Percentiles rank a stretch among this genome's conserved stretches.
Conservation (phyloP, 37 sponge, comb jelly and placozoan genomes). For the Lycopodina hypogea region DNA sequence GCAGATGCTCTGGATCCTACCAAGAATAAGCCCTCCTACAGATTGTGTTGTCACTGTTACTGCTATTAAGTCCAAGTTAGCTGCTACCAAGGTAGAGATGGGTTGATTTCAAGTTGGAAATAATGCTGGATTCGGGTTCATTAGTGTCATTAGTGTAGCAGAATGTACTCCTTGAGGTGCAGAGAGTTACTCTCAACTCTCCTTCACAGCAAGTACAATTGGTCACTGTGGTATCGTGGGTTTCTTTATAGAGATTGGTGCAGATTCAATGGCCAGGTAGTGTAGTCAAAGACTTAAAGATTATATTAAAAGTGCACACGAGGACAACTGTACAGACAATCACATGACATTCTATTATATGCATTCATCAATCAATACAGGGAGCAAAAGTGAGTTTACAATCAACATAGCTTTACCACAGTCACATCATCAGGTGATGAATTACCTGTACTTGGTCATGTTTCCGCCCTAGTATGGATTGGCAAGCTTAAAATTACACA, state of each 20-base stretch:
- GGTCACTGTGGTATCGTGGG: no score
- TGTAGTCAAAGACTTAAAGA: no score
- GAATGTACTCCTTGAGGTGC: background rate
- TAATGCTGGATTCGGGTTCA: slow-evolving; percentile 52
- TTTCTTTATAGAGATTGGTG: no score
- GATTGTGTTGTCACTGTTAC: slow-evolving; percentile 1
- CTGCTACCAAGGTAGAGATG: slow-evolving; percentile 1
- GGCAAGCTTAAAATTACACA: slow-evolving; percentile 29
- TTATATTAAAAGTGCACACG: no score
- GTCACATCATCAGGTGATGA: slow-evolving; percentile 41
- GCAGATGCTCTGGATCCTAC: slow-evolving; percentile 22
- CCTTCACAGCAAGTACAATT: no score
- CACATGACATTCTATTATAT: no score
- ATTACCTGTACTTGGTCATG: slow-evolving; percentile 27
- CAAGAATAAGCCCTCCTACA: slow-evolving; percentile 13
- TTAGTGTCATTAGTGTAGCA: slow-evolving; percentile 24
- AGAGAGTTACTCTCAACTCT: background rate
- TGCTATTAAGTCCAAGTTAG: slow-evolving; percentile 1
- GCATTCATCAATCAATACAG: no score
- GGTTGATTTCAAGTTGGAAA: slow-evolving; percentile 18
- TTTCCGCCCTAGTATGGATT: slow-evolving; percentile 20
- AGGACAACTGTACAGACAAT: no score
- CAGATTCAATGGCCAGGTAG: no score
- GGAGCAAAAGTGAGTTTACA: no score
- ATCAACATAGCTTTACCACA: no score